Evolutionary conservation across 2,888 invertebrate genomes (phyloP), one percentile per base, ranked within the genome.

Genomic region (Cantharis flavilabris): DNA sequence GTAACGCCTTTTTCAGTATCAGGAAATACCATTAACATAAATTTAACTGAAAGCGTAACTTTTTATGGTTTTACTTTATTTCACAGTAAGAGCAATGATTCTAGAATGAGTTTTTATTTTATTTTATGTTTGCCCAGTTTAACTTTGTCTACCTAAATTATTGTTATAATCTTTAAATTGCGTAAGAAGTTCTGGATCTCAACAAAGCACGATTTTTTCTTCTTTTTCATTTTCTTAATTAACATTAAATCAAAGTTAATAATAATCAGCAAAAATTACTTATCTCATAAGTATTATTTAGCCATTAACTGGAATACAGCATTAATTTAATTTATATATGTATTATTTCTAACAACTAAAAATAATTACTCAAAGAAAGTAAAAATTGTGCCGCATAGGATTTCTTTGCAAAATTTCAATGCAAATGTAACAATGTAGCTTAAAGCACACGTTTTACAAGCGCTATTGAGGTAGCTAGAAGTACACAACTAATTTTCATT

Each of bases 11-110:
- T 79, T 70, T 73, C 76, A 78, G 81, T 80, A 81, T 80, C 81
- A 80, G 81, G 82, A 82, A 83, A 83, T 79, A 81, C 84, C 83
- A 85, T 85, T 85, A 85, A 83, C 85, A 85, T 85, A 84, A 85
- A 85, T 84, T 85, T 83, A 83, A 84, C 82, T 83, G 82, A 80
- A 73, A 72, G 63, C 82, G 81, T 82, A 84, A 84, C 81, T 84
- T 84, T 84, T 85, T 84, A 84, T 83, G 81, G 82, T 82, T 84
- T 83, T 83, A 83, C 83, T 84, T 85, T 84, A 84, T 84, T 83
- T 83, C 83, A 70, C 79, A 76, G 82, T 82, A 81, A 82, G 81
- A 81, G 80, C 79, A 79, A 81, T 81, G 79, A 81, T 82, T 83
- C 79, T 80, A 76, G 79, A 82, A 81, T 81, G 82, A 82, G 82